Percentiles rank a stretch among this genome's conserved stretches.
Evolutionary conservation across 2,797 vertebrate species (phyloP).

Genomic region (Malacoctenus gilli): DNA sequence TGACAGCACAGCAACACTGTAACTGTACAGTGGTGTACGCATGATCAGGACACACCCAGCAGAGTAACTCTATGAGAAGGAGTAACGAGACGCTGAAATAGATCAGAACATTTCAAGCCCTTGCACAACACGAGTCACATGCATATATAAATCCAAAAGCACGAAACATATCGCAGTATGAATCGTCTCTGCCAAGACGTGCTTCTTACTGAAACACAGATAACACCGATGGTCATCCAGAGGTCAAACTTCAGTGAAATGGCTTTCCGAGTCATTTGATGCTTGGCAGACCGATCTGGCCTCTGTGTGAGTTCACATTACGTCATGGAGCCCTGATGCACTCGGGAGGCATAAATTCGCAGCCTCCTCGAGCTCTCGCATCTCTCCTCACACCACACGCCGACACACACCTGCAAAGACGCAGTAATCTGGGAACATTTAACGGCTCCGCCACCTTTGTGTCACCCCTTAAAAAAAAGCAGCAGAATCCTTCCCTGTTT

Average conservation of each 20-base stretch:
- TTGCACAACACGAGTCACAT: too few relatives aligned
- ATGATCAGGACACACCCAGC: too few relatives aligned
- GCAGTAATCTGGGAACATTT: conserved; percentile 1
- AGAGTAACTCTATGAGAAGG: too few relatives aligned
- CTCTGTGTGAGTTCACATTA: conserved; percentile 25
- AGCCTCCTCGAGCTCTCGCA: not conserved
- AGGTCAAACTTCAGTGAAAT: not conserved
- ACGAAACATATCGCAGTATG: too few relatives aligned
- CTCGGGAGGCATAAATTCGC: not conserved
- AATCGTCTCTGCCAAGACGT: not conserved
- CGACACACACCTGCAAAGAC: not conserved
- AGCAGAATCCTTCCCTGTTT: not conserved
- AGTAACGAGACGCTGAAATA: too few relatives aligned
- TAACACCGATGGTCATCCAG: not conserved
- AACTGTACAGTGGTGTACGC: too few relatives aligned
- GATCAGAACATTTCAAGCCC: too few relatives aligned
- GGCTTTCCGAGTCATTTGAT: not conserved
- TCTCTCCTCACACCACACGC: not conserved
- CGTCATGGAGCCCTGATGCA: not conserved
- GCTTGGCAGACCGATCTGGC: not conserved
- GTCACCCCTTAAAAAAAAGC: not conserved
- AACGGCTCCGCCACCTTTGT: conserved; percentile 1
- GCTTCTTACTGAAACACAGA: not conserved
- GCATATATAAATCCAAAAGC: too few relatives aligned
- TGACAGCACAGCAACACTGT: too few relatives aligned